Evolutionary conservation across 2,797 vertebrate species (phyloP).

Genomic region (Pseudocheirus occidentalis): DNA sequence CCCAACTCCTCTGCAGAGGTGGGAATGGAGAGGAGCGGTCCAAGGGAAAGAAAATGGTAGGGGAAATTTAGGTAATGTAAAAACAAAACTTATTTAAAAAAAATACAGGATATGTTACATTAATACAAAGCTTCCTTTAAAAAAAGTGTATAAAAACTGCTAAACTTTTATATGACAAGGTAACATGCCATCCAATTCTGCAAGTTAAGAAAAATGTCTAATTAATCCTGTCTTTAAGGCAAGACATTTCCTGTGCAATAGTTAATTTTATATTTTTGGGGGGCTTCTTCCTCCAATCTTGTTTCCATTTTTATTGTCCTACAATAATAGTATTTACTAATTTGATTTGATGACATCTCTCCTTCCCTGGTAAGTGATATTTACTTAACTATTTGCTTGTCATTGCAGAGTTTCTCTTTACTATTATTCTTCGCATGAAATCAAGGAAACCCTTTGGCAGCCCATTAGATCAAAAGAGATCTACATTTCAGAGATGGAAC

Average conservation of each 20-base stretch:
- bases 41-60: background rate
- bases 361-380: background rate
- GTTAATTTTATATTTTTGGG: slow-evolving; percentile 5
- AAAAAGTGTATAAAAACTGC: too few relatives aligned
- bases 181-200: background rate
- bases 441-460: background rate
- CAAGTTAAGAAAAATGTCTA: background rate
- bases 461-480: background rate
- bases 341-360: background rate
- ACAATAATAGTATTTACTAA: background rate
- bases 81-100: background rate
- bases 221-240: slow-evolving; percentile 15
- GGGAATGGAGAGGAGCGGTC: background rate
- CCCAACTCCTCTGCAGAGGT: background rate
- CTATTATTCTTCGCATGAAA: slow-evolving; percentile 14
- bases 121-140: too few relatives aligned
- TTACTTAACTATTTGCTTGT: background rate
- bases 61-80: background rate
- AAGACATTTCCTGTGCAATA: background rate
- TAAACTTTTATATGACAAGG: background rate
- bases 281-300: background rate
- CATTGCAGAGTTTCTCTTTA: background rate
- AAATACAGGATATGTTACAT: too few relatives aligned
- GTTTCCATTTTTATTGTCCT: background rate
- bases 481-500: background rate